Conservation (phyloP, 2,797 vertebrate genomes). For the Ambastaia sidthimunki region DNA sequence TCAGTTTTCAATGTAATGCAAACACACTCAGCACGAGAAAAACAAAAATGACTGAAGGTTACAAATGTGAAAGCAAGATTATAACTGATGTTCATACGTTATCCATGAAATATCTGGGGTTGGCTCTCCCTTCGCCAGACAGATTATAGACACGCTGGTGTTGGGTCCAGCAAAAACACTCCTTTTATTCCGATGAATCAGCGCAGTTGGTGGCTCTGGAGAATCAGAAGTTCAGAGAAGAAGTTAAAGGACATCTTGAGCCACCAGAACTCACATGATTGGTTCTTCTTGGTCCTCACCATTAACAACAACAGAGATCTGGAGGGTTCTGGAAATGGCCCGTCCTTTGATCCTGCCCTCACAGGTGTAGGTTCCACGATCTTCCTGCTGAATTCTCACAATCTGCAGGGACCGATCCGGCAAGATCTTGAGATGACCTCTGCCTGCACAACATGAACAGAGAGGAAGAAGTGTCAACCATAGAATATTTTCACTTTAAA, state of each 20-base stretch:
- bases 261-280: background rate
- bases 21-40: background rate
- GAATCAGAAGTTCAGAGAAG: background rate
- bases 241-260: background rate
- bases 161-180: conserved; percentile 73
- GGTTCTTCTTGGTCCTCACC: conserved; percentile 61
- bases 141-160: conserved; percentile 70
- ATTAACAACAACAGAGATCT: conserved; percentile 74
- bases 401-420: conserved; percentile 68
- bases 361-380: conserved; percentile 74
- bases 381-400: conserved; percentile 61
- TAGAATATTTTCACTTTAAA: background rate
- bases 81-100: conserved; percentile 65
- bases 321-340: background rate
- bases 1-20: background rate
- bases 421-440: conserved; percentile 52
- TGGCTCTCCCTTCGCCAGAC: conserved; percentile 74
- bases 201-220: conserved; percentile 71
- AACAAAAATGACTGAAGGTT: background rate
- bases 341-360: conserved; percentile 69
- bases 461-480: background rate
- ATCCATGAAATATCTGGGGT: conserved; percentile 76
- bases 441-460: conserved; percentile 43
- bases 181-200: conserved; percentile 59
- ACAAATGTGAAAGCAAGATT: too few relatives aligned